These are phyloP conservation scores for Lasioglossum leucozonium DNA, from an alignment of 2,888 invertebrate genomes.

Conservation along the genomic window DNA sequence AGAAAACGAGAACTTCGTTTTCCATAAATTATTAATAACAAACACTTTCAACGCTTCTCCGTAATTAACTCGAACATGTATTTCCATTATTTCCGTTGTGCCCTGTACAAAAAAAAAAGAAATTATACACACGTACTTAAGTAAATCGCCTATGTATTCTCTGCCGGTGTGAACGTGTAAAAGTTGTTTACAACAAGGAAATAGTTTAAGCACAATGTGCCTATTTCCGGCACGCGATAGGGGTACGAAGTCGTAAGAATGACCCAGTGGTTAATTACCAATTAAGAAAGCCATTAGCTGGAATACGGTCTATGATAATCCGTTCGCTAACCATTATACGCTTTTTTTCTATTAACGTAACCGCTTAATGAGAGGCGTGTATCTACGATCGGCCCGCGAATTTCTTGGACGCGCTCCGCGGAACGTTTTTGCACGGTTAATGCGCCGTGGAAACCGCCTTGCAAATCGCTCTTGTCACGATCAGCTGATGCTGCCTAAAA, in stretches of 20 bases:
- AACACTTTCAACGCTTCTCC: background rate
- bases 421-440: slow-evolving; percentile 24
- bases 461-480: background rate
- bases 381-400: background rate
- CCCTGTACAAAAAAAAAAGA: background rate
- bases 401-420: background rate
- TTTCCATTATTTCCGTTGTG: background rate
- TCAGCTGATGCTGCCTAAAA: background rate
- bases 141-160: background rate
- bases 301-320: background rate
- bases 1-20: background rate
- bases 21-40: background rate
- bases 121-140: background rate
- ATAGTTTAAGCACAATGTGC: background rate
- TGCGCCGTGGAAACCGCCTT: slow-evolving; percentile 12
- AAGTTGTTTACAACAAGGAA: slow-evolving; percentile 11
- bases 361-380: slow-evolving; percentile 16
- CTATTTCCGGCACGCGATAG: background rate
- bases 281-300: slow-evolving; percentile 29
- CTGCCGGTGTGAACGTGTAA: background rate
- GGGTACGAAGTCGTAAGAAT: slow-evolving; percentile 13
- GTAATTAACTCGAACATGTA: background rate
- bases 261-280: slow-evolving; percentile 18
- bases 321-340: slow-evolving; percentile 18
- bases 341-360: slow-evolving; percentile 37